Evolutionary conservation across 2,797 vertebrate species (phyloP).

Genomic region (Graptemys geographica): DNA sequence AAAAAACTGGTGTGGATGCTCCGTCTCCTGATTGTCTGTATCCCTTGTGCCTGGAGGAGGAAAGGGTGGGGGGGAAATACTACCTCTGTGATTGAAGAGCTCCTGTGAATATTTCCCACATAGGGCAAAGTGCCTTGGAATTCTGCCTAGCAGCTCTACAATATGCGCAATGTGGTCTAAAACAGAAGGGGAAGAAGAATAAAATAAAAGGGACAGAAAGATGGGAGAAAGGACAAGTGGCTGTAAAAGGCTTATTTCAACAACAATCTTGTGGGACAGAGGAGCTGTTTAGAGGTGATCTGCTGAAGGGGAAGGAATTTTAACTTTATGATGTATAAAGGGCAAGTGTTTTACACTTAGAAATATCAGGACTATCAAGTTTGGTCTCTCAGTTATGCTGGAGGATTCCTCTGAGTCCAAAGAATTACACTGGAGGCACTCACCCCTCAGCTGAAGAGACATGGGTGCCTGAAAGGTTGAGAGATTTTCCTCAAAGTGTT

Average conservation of each 20-base stretch:
- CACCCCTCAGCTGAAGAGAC: neutral
- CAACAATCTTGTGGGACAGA: neutral
- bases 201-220: conserved; percentile 36
- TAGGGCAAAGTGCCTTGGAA: conserved; percentile 86
- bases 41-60: neutral
- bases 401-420: neutral
- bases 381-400: neutral
- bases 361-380: neutral
- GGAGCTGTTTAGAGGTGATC: neutral
- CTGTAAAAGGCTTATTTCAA: conserved; percentile 16
- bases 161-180: conserved; percentile 87
- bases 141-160: conserved; percentile 88
- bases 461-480: neutral
- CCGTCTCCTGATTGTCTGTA: conserved; percentile 15
- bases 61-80: conserved; percentile 14
- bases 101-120: conserved; percentile 89
- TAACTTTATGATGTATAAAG: neutral
- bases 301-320: neutral
- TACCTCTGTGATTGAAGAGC: conserved; percentile 87
- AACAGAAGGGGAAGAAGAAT: conserved; percentile 73
- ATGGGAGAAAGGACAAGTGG: neutral
- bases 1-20: conserved; percentile 3
- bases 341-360: neutral
- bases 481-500: neutral
- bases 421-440: neutral